These are phyloP conservation scores for Tachyglossus aculeatus DNA, from an alignment of 2,797 vertebrate species.

Conservation along the genomic window DNA sequence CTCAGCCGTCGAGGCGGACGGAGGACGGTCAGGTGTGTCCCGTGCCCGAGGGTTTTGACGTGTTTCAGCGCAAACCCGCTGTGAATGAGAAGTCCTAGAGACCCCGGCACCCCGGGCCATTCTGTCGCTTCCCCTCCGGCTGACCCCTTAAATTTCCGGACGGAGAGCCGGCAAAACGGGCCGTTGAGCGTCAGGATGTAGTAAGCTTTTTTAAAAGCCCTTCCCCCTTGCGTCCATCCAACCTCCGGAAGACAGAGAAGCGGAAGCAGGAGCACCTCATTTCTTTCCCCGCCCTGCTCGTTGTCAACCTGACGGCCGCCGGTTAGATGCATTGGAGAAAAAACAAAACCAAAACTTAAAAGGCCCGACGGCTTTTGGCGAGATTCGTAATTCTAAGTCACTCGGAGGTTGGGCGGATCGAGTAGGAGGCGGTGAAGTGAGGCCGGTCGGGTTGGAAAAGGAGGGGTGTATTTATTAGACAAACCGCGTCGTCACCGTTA, in stretches of 20 bases:
- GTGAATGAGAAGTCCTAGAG: conserved; percentile 47
- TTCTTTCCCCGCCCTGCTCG: too few relatives aligned
- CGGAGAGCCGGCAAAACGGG: too few relatives aligned
- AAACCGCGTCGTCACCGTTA: conserved; percentile 70
- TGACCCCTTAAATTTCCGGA: too few relatives aligned
- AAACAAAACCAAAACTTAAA: conserved; percentile 43
- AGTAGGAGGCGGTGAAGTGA: conserved; percentile 62
- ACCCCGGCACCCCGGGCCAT: too few relatives aligned
- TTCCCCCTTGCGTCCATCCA: too few relatives aligned
- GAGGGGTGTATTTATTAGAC: conserved; percentile 76
- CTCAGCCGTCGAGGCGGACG: too few relatives aligned
- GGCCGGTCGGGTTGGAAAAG: conserved; percentile 60
- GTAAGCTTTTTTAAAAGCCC: too few relatives aligned
- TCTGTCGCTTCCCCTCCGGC: too few relatives aligned
- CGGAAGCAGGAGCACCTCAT: too few relatives aligned
- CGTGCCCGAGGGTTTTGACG: conserved; percentile 1
- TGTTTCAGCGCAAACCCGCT: conserved; percentile 9
- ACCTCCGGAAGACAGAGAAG: too few relatives aligned
- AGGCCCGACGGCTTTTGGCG: conserved; percentile 46
- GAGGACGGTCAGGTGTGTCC: too few relatives aligned
- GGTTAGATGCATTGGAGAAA: conserved; percentile 59
- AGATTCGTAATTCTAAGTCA: conserved; percentile 46
- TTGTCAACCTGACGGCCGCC: conserved; percentile 64
- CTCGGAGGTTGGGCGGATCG: conserved; percentile 68
- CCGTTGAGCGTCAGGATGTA: too few relatives aligned